Conservation (phyloP, 2,797 vertebrate species). For the Lepilemur ruficaudatus region DNA sequence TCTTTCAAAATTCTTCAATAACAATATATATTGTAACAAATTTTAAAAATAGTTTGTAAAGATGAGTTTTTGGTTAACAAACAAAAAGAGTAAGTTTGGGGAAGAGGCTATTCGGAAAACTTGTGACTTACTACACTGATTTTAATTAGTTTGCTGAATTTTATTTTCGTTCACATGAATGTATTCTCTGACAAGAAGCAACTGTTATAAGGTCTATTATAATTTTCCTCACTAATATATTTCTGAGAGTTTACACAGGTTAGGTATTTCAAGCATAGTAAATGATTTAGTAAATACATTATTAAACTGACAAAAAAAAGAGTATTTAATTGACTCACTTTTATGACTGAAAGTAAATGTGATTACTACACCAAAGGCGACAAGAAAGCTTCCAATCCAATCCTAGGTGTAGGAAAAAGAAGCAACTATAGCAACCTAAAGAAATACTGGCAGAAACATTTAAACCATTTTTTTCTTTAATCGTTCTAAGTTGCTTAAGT, state of each 20-base stretch:
- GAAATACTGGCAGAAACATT: not conserved
- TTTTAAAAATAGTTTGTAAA: not conserved
- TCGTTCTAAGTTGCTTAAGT: not conserved
- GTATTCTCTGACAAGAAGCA: not conserved
- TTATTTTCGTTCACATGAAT: not conserved
- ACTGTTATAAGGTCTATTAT: accelerated
- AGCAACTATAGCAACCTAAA: not conserved
- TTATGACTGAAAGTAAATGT: not conserved
- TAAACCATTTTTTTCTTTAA: not conserved
- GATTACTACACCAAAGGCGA: not conserved
- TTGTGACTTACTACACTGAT: not conserved
- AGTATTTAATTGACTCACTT: not conserved
- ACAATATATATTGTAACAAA: not conserved
- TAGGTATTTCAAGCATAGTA: not conserved
- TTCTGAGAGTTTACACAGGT: not conserved
- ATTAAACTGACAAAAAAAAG: not conserved
- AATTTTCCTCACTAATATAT: not conserved
- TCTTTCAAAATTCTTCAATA: not conserved
- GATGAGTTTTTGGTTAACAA: not conserved
- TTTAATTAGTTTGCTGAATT: not conserved
- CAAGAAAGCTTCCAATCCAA: not conserved
- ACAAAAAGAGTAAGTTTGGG: not conserved
- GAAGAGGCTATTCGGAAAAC: not conserved
- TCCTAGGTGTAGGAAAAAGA: not conserved
- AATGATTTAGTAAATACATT: not conserved